Evolutionary conservation across 2,797 vertebrate species (phyloP).

Genomic region (Parotocinclus haroldoi): DNA sequence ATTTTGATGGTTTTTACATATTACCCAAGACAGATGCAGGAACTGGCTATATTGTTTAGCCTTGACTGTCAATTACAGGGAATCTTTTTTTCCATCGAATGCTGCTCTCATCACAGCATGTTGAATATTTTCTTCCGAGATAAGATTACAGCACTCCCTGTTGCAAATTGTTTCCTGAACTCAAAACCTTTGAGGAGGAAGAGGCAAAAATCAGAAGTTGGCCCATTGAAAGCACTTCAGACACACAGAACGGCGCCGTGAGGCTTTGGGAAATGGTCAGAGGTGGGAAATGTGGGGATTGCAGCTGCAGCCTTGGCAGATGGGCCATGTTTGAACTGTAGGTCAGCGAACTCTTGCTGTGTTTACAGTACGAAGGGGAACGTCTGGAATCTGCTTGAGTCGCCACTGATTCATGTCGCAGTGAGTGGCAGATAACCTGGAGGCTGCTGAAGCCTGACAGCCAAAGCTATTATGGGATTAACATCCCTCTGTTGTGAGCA

Average conservation of each 20-base stretch:
- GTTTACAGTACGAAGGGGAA: slow-evolving; percentile 65
- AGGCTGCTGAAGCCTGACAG: slow-evolving; percentile 69
- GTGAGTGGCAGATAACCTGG: slow-evolving; percentile 78
- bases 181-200: background rate
- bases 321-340: slow-evolving; percentile 46
- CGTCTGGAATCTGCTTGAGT: slow-evolving; percentile 65
- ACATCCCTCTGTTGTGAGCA: slow-evolving; percentile 56
- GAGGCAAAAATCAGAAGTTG: background rate
- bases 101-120: slow-evolving; percentile 14
- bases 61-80: slow-evolving; percentile 38
- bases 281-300: slow-evolving; percentile 17
- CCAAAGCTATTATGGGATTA: slow-evolving; percentile 69
- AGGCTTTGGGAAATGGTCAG: slow-evolving; percentile 11
- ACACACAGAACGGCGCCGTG: background rate
- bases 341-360: slow-evolving; percentile 56
- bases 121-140: slow-evolving; percentile 12
- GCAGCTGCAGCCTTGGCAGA: slow-evolving; percentile 28
- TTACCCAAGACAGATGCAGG: slow-evolving; percentile 42
- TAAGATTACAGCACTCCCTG: slow-evolving; percentile 18
- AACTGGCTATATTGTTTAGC: slow-evolving; percentile 44
- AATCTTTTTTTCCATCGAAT: slow-evolving; percentile 4
- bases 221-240: slow-evolving; percentile 12
- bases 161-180: slow-evolving; percentile 16
- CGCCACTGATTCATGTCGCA: slow-evolving; percentile 70
- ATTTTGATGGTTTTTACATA: slow-evolving; percentile 40